These are phyloP conservation scores for Clostera curtula DNA, from an alignment of 2,888 invertebrate genomes.

Conservation along the genomic window DNA sequence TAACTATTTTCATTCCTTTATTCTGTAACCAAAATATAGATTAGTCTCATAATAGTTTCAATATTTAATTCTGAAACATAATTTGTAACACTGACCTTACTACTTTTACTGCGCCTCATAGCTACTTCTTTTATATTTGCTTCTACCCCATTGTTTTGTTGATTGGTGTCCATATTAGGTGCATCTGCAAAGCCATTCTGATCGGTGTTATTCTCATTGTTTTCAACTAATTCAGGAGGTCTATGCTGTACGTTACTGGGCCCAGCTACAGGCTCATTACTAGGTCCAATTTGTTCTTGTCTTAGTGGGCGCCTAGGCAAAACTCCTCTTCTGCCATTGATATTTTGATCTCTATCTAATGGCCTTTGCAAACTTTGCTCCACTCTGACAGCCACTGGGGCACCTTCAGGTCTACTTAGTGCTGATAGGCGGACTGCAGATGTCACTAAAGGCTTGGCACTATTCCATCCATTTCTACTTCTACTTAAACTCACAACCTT, in stretches of 20 bases:
- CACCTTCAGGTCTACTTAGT: slow-evolving; percentile 51
- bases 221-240: slow-evolving; percentile 18
- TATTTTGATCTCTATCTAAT: slow-evolving; percentile 81
- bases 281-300: slow-evolving; percentile 31
- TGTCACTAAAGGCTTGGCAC: slow-evolving; percentile 69
- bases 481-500: slow-evolving; percentile 84
- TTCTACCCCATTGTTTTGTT: slow-evolving; percentile 34
- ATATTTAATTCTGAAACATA: no score
- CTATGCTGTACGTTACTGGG: slow-evolving; percentile 51
- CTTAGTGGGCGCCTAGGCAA: slow-evolving; percentile 53
- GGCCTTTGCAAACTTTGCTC: slow-evolving; percentile 67
- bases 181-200: slow-evolving; percentile 28
- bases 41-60: not conserved
- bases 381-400: slow-evolving; percentile 64
- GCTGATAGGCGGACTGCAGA: slow-evolving; percentile 69
- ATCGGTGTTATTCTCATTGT: slow-evolving; percentile 35
- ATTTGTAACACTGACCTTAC: slow-evolving; percentile 33
- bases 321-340: slow-evolving; percentile 81
- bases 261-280: slow-evolving; percentile 56
- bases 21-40: slow-evolving; percentile 43
- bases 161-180: slow-evolving; percentile 34
- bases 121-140: slow-evolving; percentile 46
- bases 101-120: slow-evolving; percentile 53
- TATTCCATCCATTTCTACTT: slow-evolving; percentile 71
- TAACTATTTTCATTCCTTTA: slow-evolving; percentile 63